phyloP scores from a whole-genome alignment of 2,113 vertebrate genomes.

The Lynx canadensis region DNA sequence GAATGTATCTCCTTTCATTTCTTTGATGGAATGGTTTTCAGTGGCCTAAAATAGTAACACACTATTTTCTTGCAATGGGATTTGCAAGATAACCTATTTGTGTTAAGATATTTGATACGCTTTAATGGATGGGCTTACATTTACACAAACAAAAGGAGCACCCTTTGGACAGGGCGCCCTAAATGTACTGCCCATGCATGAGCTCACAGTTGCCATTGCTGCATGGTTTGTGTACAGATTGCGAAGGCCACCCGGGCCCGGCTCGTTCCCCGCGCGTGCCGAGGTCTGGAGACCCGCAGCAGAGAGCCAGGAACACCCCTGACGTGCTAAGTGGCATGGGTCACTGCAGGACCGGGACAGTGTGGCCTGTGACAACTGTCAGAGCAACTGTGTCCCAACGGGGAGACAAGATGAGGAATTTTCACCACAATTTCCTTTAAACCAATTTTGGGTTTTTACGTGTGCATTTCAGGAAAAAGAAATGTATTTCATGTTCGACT shows the following conservation, averaged over 20 bases:
- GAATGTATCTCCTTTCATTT: conserved; percentile 78
- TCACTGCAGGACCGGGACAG: neutral
- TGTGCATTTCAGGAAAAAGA: conserved; percentile 62
- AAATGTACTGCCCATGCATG: conserved; percentile 87
- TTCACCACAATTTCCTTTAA: conserved; percentile 72
- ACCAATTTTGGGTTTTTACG: conserved; percentile 61
- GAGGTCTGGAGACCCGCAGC: neutral
- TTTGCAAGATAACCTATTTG: conserved; percentile 85
- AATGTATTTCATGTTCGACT: conserved; percentile 67
- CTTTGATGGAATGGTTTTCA: conserved; percentile 66
- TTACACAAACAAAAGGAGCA: conserved; percentile 77
- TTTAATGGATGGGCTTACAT: conserved; percentile 85
- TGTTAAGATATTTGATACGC: conserved; percentile 78
- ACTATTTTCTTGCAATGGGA: conserved; percentile 87
- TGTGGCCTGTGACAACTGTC: neutral
- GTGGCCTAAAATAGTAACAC: conserved; percentile 82
- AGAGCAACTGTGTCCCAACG: neutral
- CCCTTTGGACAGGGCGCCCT: conserved; percentile 75
- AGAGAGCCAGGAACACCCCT: neutral
- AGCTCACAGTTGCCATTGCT: conserved; percentile 70
- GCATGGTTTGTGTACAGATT: conserved; percentile 82
- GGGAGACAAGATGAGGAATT: conserved; percentile 79
- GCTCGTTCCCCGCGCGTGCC: neutral
- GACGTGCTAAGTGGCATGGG: fast-evolving
- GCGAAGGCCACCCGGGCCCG: conserved; percentile 4